phyloP scores from a whole-genome alignment of 2,888 invertebrate species.

The Andrena minutula region DNA sequence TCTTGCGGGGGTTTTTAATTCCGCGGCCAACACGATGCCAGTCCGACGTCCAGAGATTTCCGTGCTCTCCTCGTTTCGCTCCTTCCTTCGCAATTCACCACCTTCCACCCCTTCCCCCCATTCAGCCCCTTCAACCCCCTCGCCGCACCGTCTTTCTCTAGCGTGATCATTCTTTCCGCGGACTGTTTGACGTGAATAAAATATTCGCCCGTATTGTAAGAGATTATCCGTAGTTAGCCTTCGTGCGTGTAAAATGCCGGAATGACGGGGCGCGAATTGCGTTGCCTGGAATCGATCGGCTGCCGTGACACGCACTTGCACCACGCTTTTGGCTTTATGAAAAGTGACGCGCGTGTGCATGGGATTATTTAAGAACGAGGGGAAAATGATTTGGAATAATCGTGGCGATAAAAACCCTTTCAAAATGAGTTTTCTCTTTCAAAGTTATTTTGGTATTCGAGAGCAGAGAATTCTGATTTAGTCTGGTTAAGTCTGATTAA shows the following conservation, averaged over 20 bases:
- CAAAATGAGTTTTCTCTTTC: not conserved
- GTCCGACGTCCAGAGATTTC: conserved; percentile 63
- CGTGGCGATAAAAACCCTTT: conserved; percentile 4
- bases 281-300: conserved; percentile 69
- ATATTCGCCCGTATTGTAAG: conserved; percentile 52
- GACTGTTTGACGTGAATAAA: conserved; percentile 53
- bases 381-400: conserved; percentile 1
- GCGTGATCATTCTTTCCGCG: conserved; percentile 47
- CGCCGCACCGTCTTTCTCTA: conserved; percentile 42
- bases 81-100: conserved; percentile 30
- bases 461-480: no score
- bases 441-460: no score
- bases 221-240: conserved; percentile 52
- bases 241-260: conserved; percentile 39
- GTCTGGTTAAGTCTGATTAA: no score
- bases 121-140: conserved; percentile 6
- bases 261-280: conserved; percentile 54
- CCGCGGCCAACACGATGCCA: conserved; percentile 76
- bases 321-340: conserved; percentile 22
- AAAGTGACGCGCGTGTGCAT: conserved; percentile 32
- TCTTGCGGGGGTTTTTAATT: conserved; percentile 81
- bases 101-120: conserved; percentile 36
- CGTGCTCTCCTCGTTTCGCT: conserved; percentile 54
- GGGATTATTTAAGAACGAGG: conserved; percentile 24
- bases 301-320: conserved; percentile 52